Percentiles rank a stretch among this genome's conserved stretches.
Conservation (phyloP, 1,140 invertebrate species). For the Drosophila pallidifrons region DNA sequence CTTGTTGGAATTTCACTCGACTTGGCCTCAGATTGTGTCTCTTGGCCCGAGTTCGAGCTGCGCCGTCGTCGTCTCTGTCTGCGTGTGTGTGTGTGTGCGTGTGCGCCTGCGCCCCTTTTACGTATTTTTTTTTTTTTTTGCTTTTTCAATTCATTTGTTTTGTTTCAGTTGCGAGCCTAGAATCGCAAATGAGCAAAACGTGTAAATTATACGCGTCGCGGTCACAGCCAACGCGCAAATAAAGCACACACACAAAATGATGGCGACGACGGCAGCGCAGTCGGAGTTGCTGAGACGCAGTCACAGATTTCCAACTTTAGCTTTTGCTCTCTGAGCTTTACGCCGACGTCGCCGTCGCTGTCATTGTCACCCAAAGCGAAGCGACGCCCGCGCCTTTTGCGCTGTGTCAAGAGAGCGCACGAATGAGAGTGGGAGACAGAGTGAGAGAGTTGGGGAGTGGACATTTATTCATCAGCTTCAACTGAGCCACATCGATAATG, state of each 20-base stretch:
- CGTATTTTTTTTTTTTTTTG: constrained; percentile 45
- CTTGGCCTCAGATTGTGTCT: constrained; percentile 32
- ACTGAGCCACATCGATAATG: constrained; percentile 55
- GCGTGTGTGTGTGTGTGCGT: constrained; percentile 14
- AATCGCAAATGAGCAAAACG: constrained; percentile 83
- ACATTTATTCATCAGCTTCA: constrained; percentile 59
- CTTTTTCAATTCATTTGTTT: constrained; percentile 71
- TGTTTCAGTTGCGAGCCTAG: constrained; percentile 77
- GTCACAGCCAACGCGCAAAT: constrained; percentile 80
- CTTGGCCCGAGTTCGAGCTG: constrained; percentile 32
- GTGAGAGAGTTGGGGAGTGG: constrained; percentile 25
- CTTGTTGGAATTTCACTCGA: constrained; percentile 82
- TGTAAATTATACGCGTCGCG: constrained; percentile 82
- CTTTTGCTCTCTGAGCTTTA: constrained; percentile 30
- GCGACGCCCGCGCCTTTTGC: constrained; percentile 42
- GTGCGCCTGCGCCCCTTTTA: constrained; percentile 26
- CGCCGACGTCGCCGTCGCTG: constrained; percentile 15
- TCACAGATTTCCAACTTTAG: constrained; percentile 34
- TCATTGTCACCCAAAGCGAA: constrained; percentile 48
- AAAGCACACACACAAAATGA: constrained; percentile 39
- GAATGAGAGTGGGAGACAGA: background rate
- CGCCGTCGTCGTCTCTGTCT: constrained; percentile 13
- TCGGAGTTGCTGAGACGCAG: background rate
- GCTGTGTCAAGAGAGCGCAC: background rate
- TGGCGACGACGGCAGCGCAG: constrained; percentile 2